These are phyloP conservation scores for Pyrocoelia pectoralis DNA, from an alignment of 2,888 invertebrate species.

Conservation along the genomic window DNA sequence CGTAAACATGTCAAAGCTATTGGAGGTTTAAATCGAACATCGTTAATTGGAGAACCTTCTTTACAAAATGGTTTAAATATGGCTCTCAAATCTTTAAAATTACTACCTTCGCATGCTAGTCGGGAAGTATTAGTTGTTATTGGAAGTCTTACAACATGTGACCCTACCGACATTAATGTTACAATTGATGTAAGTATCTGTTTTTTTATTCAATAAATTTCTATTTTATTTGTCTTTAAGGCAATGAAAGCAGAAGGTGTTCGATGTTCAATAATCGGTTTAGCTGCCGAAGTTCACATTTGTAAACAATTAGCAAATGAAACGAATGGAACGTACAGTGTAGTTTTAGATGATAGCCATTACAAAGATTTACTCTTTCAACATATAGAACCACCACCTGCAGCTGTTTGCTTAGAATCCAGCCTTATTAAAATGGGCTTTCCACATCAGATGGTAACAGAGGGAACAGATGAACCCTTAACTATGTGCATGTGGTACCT, in stretches of 20 bases:
- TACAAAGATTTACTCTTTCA: constrained; percentile 71
- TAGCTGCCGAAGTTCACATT: constrained; percentile 94
- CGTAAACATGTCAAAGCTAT: constrained; percentile 80
- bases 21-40: constrained; percentile 69
- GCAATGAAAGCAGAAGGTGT: constrained; percentile 81
- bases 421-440: constrained; percentile 96
- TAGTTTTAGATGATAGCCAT: constrained; percentile 85
- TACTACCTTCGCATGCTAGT: constrained; percentile 94
- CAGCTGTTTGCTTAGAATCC: constrained; percentile 76
- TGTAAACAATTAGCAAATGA: constrained; percentile 85
- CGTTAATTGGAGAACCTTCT: constrained; percentile 91
- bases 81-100: constrained; percentile 82
- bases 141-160: constrained; percentile 95
- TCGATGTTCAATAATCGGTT: constrained; percentile 92
- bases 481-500: constrained; percentile 93
- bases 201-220: too few relatives aligned
- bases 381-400: constrained; percentile 75
- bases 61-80: constrained; percentile 94
- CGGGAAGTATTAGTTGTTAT: constrained; percentile 91
- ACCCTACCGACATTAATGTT: constrained; percentile 89
- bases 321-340: constrained; percentile 88
- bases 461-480: constrained; percentile 69
- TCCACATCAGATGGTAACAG: constrained; percentile 77
- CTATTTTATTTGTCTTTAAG: constrained; percentile 52
- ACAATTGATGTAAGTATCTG: constrained; percentile 74